phyloP scores from a whole-genome alignment of 2,797 vertebrate species.

The Gymnopithys bicolor region DNA sequence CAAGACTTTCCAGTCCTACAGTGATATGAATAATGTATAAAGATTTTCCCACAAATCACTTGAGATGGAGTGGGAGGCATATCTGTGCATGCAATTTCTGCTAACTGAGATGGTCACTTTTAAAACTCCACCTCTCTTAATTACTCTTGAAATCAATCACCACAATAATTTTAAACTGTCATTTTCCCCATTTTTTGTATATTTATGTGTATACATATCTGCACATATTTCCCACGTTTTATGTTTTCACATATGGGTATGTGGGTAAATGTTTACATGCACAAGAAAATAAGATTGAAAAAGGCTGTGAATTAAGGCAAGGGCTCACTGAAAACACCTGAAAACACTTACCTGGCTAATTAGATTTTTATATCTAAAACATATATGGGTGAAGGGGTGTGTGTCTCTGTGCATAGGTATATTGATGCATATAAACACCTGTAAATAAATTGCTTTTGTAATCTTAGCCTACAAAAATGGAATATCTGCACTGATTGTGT shows the following conservation, averaged over 20 bases:
- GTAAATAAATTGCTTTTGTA: not conserved
- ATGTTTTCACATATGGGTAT: not conserved
- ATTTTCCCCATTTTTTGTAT: not conserved
- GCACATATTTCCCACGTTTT: not conserved
- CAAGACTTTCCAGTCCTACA: not conserved
- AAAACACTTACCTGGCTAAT: not conserved
- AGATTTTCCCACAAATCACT: not conserved
- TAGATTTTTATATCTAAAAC: not conserved
- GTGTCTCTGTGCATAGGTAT: not conserved
- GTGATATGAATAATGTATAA: not conserved
- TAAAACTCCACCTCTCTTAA: not conserved
- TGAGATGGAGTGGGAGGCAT: not conserved
- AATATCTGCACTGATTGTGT: not conserved
- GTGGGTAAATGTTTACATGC: not conserved
- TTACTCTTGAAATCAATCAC: not conserved
- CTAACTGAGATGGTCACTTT: not conserved
- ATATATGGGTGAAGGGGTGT: fast-evolving
- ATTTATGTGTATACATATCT: not conserved
- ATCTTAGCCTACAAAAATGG: not conserved
- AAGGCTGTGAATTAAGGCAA: not conserved
- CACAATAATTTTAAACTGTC: not conserved
- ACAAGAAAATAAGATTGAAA: not conserved
- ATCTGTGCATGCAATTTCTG: not conserved
- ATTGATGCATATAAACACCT: not conserved
- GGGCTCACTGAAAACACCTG: not conserved